Percentiles rank a stretch among this genome's conserved stretches.
phyloP scores from a whole-genome alignment of 30 jellyfish, hydroid and myxozoan species.

The Aurelia sp. region DNA sequence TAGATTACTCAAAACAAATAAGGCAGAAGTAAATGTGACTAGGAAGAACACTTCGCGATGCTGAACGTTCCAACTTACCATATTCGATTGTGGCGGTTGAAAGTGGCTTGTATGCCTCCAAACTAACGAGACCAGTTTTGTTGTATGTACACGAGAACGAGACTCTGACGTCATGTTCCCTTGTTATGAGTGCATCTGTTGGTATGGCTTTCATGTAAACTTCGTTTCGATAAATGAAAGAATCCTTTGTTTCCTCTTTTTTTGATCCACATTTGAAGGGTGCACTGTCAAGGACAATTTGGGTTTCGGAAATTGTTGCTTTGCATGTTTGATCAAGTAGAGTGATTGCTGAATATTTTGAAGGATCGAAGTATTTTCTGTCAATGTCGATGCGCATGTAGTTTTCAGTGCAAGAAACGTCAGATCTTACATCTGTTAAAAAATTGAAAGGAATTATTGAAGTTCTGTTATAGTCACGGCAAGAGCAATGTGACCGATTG shows the following conservation, averaged over 20 bases:
- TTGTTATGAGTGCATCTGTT: slow-evolving; percentile 43
- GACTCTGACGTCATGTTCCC: slow-evolving; percentile 50
- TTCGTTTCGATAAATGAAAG: slow-evolving; percentile 30
- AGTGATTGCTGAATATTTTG: slow-evolving; percentile 21
- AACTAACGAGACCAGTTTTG: slow-evolving; percentile 12
- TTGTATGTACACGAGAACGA: slow-evolving; percentile 29
- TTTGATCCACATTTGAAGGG: slow-evolving; percentile 47
- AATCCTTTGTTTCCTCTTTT: slow-evolving; percentile 19
- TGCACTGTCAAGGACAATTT: slow-evolving; percentile 30
- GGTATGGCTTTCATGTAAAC: slow-evolving; percentile 42
- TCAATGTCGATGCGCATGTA: slow-evolving; percentile 41
- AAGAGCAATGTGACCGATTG: too few species aligned
- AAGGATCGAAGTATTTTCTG: slow-evolving; percentile 11
- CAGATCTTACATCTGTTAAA: slow-evolving; percentile 1
- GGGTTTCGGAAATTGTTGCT: slow-evolving; percentile 18
- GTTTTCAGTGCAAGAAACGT: slow-evolving; percentile 34
- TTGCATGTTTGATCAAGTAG: slow-evolving; percentile 24
- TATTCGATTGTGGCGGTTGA: too few species aligned
- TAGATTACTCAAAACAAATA: too few species aligned
- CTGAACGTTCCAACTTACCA: too few species aligned
- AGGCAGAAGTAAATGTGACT: too few species aligned
- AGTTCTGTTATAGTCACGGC: too few species aligned
- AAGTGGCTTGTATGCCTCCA: slow-evolving; percentile 30
- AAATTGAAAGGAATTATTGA: not conserved
- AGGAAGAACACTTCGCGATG: too few species aligned